Evolutionary conservation across 2,888 invertebrate species (phyloP).

Genomic region (Rhagonycha fulva): DNA sequence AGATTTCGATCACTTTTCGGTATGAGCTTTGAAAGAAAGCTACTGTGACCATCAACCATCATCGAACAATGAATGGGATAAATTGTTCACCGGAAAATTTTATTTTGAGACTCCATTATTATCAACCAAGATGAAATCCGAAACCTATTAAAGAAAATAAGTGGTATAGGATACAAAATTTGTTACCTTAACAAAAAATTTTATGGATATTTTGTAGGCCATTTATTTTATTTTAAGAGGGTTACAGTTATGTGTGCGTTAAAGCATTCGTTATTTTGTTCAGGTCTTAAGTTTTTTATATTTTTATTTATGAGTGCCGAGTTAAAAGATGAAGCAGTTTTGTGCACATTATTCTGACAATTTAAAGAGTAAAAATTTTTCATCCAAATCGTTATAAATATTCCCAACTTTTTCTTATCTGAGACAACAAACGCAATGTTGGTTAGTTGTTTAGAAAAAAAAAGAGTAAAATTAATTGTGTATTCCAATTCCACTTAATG

Average conservation of each 20-base stretch:
- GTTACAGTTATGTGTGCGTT: constrained; percentile 16
- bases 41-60: too few relatives aligned
- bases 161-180: not conserved
- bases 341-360: not conserved
- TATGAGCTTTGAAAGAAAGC: too few relatives aligned
- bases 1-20: too few relatives aligned
- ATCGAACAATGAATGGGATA: not conserved
- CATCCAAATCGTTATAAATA: not conserved
- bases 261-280: constrained; percentile 20
- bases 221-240: constrained; percentile 21
- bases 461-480: not conserved
- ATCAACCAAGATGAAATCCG: not conserved
- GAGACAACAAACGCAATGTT: not conserved
- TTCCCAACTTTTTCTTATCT: not conserved
- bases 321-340: constrained; percentile 18
- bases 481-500: not conserved
- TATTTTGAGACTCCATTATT: not conserved
- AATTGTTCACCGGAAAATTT: not conserved
- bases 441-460: not conserved
- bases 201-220: constrained; percentile 18
- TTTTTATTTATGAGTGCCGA: constrained; percentile 18
- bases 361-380: constrained; percentile 2
- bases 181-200: constrained; percentile 2
- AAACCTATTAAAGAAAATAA: not conserved
- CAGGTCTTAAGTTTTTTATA: constrained; percentile 23